Evolutionary conservation across 37 sponge, comb jelly and placozoan species (phyloP).

Genomic region (Dysidea cf. avara): DNA sequence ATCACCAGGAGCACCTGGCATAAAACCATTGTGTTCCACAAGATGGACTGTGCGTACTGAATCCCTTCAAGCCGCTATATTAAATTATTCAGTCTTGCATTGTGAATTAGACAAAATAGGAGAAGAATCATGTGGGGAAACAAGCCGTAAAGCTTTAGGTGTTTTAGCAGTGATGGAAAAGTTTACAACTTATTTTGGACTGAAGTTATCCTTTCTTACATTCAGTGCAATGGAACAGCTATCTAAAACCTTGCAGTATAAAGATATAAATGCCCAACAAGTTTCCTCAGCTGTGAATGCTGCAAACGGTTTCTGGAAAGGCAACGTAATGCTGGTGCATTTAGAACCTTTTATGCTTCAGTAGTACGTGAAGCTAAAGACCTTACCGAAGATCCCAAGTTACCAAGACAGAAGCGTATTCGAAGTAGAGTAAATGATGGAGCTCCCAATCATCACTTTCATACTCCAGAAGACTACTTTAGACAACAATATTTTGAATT

Average conservation of each 20-base stretch:
- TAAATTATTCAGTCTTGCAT: conserved; percentile 23
- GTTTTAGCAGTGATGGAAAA: conserved; percentile 33
- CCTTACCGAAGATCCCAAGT: conserved; percentile 4
- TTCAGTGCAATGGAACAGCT: conserved; percentile 60
- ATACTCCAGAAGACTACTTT: conserved; percentile 25
- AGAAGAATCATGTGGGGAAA: conserved; percentile 17
- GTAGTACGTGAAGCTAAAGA: conserved; percentile 13
- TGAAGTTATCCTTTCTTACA: conserved; percentile 52
- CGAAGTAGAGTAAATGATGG: conserved; percentile 21
- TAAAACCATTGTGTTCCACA: too few species aligned
- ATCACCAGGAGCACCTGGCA: too few species aligned
- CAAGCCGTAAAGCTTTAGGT: conserved; percentile 34
- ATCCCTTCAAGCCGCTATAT: conserved; percentile 10
- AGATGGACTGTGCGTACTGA: too few species aligned
- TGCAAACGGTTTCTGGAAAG: conserved; percentile 11
- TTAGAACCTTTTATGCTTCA: not conserved
- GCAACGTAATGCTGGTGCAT: conserved; percentile 21
- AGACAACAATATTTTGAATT: too few species aligned
- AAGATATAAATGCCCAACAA: conserved; percentile 46
- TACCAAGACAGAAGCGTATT: not conserved
- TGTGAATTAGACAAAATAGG: conserved; percentile 23
- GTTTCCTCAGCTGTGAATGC: conserved; percentile 7
- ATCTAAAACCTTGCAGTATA: conserved; percentile 39
- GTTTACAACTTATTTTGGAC: conserved; percentile 64
- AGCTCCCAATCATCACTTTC: too few species aligned